These are phyloP conservation scores for Thalassophryne amazonica DNA, from an alignment of 2,797 vertebrate species.

Conservation along the genomic window DNA sequence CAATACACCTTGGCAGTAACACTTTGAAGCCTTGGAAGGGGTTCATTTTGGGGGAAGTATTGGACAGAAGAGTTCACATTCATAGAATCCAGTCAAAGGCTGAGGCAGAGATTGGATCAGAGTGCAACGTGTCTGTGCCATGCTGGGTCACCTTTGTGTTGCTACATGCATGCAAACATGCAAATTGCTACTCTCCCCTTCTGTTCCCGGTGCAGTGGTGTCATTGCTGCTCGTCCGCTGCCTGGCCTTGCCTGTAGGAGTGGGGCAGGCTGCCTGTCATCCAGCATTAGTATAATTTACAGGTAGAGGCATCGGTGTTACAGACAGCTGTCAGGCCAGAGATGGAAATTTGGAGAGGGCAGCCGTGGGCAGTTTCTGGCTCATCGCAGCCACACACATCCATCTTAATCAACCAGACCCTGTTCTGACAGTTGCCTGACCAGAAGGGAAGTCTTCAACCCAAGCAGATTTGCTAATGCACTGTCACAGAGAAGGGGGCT, in stretches of 20 bases:
- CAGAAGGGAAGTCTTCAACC: conserved; percentile 43
- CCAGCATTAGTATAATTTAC: conserved; percentile 65
- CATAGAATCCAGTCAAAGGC: conserved; percentile 20
- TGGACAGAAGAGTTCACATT: conserved; percentile 43
- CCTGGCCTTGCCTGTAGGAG: conserved; percentile 23
- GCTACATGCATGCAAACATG: not conserved
- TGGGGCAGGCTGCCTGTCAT: conserved; percentile 50
- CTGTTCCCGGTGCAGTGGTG: not conserved
- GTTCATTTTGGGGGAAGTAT: conserved; percentile 45
- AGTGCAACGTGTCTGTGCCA: not conserved
- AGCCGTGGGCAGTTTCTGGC: conserved; percentile 36
- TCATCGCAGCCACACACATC: conserved; percentile 43
- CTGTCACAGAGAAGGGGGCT: conserved; percentile 33
- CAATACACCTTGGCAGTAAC: conserved; percentile 44
- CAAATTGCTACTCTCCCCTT: not conserved
- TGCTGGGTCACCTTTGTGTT: conserved; percentile 14
- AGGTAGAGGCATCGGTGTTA: conserved; percentile 65
- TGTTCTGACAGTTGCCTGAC: conserved; percentile 51
- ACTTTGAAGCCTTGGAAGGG: conserved; percentile 46
- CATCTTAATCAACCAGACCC: conserved; percentile 58
- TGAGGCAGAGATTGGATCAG: conserved; percentile 11
- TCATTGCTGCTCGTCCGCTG: conserved; percentile 15
- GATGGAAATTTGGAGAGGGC: conserved; percentile 35
- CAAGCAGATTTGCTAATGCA: conserved; percentile 50
- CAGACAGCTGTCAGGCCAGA: conserved; percentile 73